Conservation (phyloP, 1,140 invertebrate species). For the Meloidogyne exigua region DNA sequence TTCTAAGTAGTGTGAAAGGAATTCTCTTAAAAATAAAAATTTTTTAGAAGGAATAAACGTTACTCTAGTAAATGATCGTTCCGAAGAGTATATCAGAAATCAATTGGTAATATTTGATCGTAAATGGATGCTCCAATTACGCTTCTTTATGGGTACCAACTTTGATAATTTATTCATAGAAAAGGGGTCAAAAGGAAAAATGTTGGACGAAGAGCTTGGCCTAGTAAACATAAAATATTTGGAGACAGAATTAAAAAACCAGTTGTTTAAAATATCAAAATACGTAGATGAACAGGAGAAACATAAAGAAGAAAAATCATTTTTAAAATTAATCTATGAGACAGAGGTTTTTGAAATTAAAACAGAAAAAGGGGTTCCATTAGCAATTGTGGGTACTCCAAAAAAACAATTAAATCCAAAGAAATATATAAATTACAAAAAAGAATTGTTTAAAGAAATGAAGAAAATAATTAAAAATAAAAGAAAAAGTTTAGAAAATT, state of each 20-base stretch:
- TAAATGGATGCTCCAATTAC: slow-evolving; percentile 14
- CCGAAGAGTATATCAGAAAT: slow-evolving; percentile 21
- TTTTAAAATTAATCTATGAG: not conserved
- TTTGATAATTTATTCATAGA: slow-evolving; percentile 15
- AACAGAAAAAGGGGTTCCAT: not conserved
- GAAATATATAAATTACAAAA: not conserved
- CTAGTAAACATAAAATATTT: not conserved
- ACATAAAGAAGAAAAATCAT: not conserved
- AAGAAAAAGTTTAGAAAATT: too few relatives aligned
- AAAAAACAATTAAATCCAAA: not conserved
- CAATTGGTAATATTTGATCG: slow-evolving; percentile 15
- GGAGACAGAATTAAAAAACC: not conserved
- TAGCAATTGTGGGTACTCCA: not conserved
- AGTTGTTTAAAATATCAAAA: not conserved
- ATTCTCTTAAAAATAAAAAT: too few relatives aligned
- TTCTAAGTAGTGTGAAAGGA: not conserved
- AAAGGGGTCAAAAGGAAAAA: not conserved
- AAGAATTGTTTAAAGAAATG: too few relatives aligned
- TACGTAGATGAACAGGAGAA: not conserved
- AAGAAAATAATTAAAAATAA: too few relatives aligned
- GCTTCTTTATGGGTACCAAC: slow-evolving; percentile 22
- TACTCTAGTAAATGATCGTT: slow-evolving; percentile 20
- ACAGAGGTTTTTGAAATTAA: not conserved
- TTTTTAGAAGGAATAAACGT: slow-evolving; percentile 13
- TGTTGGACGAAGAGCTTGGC: not conserved